Evolutionary conservation across 2,888 invertebrate genomes (phyloP), one percentile per base, ranked within the genome.

Genomic region (Apoda limacodes): DNA sequence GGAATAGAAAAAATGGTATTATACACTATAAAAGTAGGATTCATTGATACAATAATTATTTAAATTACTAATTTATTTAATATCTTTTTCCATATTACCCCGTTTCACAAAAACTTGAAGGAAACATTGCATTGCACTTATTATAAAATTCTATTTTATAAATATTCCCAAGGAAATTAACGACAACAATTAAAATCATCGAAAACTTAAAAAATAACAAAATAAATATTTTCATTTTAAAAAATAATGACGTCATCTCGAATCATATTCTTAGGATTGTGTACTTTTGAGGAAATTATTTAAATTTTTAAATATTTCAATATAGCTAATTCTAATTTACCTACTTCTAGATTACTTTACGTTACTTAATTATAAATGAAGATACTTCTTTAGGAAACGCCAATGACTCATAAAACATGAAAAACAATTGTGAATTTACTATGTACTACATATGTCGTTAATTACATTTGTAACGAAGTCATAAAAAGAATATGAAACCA

Each of bases 171-270:
- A 70, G 67, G 64, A 76, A 76, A 76, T 58, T 69, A 80, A 80
- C 78, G 61, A 69, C 76, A 78, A 76, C 74, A 74, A 68, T 76
- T 66, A 76, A 75, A 75, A 74, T 72, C 65, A 68, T 74, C 52
- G 66, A 66, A 76, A 76, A 76, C 76, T 76, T 78, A 75, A 75
- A 78, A 60, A 69, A 65, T 70, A 78, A 78, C 78, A 62, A 76
- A 78, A 78, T 76, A 78, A 78, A 78, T 78, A 78, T 55, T 48
- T 58, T 65, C 64, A 59, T 55, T 52, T 58, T 53, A 51, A 59
- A 60, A 57, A 60, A 58, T 52, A 48, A 50, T 48, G 39, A 46
- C 44, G 46, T 51, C 43, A 44, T 40, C 42, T 50, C 52, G 52
- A 52, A 37, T 37, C 39, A 48, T 49, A 51, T 54, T 57, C 50